Percentiles rank a stretch among this genome's conserved stretches.
Conservation (phyloP, 1,140 invertebrate genomes). For the Eurosta solidaginis region DNA sequence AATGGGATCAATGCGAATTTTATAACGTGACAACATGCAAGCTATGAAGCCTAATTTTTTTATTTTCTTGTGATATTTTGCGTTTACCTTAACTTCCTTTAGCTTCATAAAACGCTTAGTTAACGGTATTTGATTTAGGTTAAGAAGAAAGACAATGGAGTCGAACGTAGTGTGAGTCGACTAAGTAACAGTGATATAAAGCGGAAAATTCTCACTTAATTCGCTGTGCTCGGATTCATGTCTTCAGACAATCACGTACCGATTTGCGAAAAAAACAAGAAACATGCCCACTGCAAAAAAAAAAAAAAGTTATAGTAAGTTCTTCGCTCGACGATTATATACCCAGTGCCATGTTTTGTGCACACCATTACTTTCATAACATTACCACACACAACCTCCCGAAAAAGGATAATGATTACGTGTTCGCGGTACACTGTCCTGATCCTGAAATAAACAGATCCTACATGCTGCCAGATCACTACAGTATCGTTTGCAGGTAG, state of each 20-base stretch:
- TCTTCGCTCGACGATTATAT: no score
- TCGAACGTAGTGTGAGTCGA: background rate
- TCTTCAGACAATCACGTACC: background rate
- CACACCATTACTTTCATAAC: no score
- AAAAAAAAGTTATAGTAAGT: background rate
- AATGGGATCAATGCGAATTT: conserved; percentile 39
- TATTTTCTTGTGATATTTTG: background rate
- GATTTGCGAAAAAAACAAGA: conserved; percentile 21
- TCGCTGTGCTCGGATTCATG: background rate
- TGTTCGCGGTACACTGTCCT: no score
- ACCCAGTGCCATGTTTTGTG: no score
- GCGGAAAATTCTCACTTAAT: background rate
- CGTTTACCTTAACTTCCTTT: background rate
- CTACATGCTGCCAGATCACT: no score
- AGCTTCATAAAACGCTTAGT: background rate
- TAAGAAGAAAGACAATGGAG: no score
- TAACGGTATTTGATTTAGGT: conserved; percentile 12
- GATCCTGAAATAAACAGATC: no score
- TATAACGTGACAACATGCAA: conserved; percentile 60
- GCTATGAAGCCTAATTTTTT: conserved; percentile 19
- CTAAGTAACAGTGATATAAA: background rate
- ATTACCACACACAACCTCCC: no score
- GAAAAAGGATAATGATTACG: no score
- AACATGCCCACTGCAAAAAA: background rate
- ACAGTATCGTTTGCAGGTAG: no score